These are phyloP conservation scores for Patiria miniata DNA, from an alignment of 35 echinoderm and acorn worm species.

Conservation along the genomic window DNA sequence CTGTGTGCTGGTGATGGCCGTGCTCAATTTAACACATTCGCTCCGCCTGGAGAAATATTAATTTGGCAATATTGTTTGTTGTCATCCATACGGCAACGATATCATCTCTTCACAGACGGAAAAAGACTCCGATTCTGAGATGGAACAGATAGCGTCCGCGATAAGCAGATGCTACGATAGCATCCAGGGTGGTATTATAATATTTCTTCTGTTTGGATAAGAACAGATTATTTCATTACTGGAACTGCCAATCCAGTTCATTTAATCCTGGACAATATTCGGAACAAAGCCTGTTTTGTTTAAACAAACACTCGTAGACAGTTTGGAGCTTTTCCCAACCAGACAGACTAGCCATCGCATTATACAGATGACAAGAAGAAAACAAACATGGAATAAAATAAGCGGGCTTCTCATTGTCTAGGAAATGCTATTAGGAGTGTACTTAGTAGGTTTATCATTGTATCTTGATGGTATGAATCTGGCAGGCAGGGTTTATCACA, in stretches of 20 bases:
- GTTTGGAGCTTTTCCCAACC: not conserved
- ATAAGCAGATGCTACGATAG: too few relatives aligned
- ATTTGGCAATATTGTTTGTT: not conserved
- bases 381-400: not conserved
- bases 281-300: not conserved
- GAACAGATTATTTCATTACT: not conserved
- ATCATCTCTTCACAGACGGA: too few relatives aligned
- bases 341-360: not conserved
- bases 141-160: too few relatives aligned
- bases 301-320: not conserved
- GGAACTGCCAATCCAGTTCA: not conserved
- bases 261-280: not conserved
- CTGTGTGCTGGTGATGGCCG: not conserved
- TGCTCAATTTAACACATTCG: slow-evolving; percentile 29
- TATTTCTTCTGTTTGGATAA: not conserved
- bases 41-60: slow-evolving; percentile 22
- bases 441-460: too few relatives aligned
- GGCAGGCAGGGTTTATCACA: too few relatives aligned
- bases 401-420: not conserved
- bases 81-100: not conserved
- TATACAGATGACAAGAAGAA: not conserved
- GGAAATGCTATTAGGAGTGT: too few relatives aligned
- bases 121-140: too few relatives aligned
- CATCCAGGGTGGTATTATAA: too few relatives aligned
- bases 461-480: too few relatives aligned